Percentiles rank a stretch among this genome's conserved stretches.
These are phyloP conservation scores for Calephelis virginiensis DNA, from an alignment of 1,140 invertebrate genomes.

Conservation along the genomic window DNA sequence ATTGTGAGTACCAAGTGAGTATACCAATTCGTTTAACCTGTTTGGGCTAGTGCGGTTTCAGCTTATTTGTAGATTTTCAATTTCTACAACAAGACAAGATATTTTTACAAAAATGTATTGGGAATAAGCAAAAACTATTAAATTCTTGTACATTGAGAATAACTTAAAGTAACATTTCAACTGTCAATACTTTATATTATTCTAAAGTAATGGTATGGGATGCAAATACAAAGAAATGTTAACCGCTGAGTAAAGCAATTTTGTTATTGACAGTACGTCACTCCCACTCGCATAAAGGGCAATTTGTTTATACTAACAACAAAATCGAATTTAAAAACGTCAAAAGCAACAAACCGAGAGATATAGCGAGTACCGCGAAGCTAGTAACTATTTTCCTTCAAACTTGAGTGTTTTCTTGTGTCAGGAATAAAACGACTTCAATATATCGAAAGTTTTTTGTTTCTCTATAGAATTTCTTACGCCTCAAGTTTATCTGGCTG, in stretches of 20 bases:
- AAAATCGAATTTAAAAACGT: conserved; percentile 12
- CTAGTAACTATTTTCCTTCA: conserved; percentile 4
- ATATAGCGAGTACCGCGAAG: neutral
- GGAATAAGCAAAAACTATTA: too few species aligned
- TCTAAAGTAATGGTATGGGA: too few species aligned
- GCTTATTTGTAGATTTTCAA: too few species aligned
- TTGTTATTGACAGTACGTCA: neutral
- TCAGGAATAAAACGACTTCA: conserved; percentile 7
- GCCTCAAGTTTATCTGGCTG: conserved; percentile 9
- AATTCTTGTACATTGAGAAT: too few species aligned
- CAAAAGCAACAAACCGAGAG: conserved; percentile 7
- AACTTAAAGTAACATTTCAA: too few species aligned
- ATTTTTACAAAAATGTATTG: too few species aligned
- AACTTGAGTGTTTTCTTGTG: conserved; percentile 17
- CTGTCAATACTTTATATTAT: too few species aligned
- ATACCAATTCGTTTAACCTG: too few species aligned
- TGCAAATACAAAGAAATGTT: too few species aligned
- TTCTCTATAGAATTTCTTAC: conserved; percentile 5
- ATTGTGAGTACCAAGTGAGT: too few species aligned
- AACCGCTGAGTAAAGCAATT: neutral
- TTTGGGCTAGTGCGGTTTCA: too few species aligned
- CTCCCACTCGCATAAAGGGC: neutral
- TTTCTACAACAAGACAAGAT: too few species aligned
- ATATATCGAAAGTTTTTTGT: conserved; percentile 16
- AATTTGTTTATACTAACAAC: conserved; percentile 16